Conservation (phyloP, 2,888 invertebrate genomes). For the Lithodes maja region DNA sequence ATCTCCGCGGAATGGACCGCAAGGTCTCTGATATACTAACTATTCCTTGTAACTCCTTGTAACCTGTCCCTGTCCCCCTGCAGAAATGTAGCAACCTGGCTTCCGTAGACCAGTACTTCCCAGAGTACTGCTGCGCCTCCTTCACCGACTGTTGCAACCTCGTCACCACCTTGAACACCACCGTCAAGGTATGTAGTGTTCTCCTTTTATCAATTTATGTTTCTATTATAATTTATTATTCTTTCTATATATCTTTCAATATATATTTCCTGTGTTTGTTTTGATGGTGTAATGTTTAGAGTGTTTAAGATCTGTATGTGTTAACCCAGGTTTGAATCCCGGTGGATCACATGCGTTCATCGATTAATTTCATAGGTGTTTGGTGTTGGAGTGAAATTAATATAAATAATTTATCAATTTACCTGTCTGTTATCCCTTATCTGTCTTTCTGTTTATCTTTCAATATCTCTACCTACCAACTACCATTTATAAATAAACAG, state of each 20-base stretch:
- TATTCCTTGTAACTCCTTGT: too few species aligned
- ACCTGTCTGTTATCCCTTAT: background rate
- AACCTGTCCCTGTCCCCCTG: too few species aligned
- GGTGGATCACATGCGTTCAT: too few species aligned
- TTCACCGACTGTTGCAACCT: conserved; percentile 70
- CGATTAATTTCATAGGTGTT: too few species aligned
- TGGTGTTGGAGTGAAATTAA: too few species aligned
- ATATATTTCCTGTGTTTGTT: too few species aligned
- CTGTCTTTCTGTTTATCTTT: background rate
- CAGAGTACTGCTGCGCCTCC: conserved; percentile 70
- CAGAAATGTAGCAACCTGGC: conserved; percentile 58
- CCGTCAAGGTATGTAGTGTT: conserved; percentile 29
- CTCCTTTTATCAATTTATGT: background rate
- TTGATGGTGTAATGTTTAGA: too few species aligned
- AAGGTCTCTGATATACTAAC: too few species aligned
- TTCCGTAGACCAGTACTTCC: conserved; percentile 65
- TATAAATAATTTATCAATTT: background rate
- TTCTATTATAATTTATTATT: background rate
- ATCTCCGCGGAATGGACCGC: too few species aligned
- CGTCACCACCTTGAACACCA: conserved; percentile 61
- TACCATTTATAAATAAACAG: too few species aligned
- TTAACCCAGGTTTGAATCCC: too few species aligned
- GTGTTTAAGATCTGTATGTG: too few species aligned
- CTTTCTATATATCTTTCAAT: background rate
- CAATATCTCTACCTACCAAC: background rate